Conservation (phyloP, 2,797 vertebrate species). For the Onychomys arenicola region DNA sequence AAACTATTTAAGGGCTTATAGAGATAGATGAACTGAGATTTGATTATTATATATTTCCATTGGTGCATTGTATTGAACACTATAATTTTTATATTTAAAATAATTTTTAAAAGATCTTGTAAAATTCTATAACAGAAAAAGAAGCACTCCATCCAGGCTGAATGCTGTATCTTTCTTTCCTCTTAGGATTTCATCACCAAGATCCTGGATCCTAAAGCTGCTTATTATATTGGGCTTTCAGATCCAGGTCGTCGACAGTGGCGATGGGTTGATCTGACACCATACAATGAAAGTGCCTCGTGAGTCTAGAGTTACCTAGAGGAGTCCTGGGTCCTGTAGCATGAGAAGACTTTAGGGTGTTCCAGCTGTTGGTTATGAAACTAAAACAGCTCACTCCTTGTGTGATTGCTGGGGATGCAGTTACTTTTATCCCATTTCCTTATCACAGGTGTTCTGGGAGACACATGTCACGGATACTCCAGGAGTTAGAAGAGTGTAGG, state of each 20-base stretch:
- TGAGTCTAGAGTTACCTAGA: constrained; percentile 61
- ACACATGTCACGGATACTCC: too few relatives aligned
- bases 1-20: background rate
- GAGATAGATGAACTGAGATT: background rate
- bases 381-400: background rate
- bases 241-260: constrained; percentile 1
- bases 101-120: background rate
- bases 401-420: background rate
- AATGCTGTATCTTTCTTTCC: background rate
- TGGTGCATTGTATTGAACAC: background rate
- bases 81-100: background rate
- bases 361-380: background rate
- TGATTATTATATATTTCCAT: background rate
- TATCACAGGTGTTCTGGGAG: too few relatives aligned
- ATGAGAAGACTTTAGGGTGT: background rate
- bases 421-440: too few relatives aligned
- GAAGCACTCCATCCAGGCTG: background rate
- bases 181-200: constrained; percentile 61
- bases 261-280: constrained; percentile 70
- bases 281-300: constrained; percentile 36
- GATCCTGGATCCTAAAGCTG: accelerated
- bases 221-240: constrained; percentile 69
- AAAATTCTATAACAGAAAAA: background rate
- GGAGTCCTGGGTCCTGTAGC: background rate
- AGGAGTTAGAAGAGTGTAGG: background rate